phyloP scores from a whole-genome alignment of 2,888 invertebrate genomes.

The Uloborus plumipes region DNA sequence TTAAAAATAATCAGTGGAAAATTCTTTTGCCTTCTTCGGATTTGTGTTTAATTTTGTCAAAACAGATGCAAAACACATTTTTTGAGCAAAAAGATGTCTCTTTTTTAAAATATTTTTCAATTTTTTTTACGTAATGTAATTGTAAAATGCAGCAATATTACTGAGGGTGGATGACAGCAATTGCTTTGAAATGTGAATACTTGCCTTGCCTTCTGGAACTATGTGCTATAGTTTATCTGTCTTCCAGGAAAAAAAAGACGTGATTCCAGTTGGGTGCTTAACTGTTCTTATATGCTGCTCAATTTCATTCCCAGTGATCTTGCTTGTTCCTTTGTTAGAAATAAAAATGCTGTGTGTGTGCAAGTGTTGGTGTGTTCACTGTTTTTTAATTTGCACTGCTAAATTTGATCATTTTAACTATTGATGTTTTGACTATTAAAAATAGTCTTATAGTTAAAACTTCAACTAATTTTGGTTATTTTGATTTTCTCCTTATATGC shows the following conservation, averaged over 20 bases:
- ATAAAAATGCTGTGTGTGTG: background rate
- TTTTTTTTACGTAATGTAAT: no score
- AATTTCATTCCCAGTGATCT: slow-evolving; percentile 7
- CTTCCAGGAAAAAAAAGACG: slow-evolving; percentile 8
- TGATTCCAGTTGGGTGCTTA: background rate
- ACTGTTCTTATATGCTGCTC: background rate
- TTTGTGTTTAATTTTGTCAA: background rate
- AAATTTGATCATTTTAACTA: no score
- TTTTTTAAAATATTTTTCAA: no score
- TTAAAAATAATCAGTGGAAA: no score
- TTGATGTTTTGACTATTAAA: no score
- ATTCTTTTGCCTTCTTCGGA: background rate
- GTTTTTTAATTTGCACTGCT: no score
- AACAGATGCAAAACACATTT: background rate
- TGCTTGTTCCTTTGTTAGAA: slow-evolving; percentile 1
- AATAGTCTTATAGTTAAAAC: no score
- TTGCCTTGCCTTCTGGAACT: background rate
- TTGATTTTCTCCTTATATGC: no score
- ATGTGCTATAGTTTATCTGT: slow-evolving; percentile 10
- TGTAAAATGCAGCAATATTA: slow-evolving; percentile 1
- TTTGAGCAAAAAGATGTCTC: no score
- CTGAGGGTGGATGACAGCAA: slow-evolving; percentile 14
- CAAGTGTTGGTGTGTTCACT: slow-evolving; percentile 1
- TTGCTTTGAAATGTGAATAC: background rate
- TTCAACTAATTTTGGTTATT: no score